A percentile compares a stretch with the other conserved stretches of the same genome.
phyloP scores from a whole-genome alignment of 2,113 vertebrate genomes.

The Platycercus adscitus region DNA sequence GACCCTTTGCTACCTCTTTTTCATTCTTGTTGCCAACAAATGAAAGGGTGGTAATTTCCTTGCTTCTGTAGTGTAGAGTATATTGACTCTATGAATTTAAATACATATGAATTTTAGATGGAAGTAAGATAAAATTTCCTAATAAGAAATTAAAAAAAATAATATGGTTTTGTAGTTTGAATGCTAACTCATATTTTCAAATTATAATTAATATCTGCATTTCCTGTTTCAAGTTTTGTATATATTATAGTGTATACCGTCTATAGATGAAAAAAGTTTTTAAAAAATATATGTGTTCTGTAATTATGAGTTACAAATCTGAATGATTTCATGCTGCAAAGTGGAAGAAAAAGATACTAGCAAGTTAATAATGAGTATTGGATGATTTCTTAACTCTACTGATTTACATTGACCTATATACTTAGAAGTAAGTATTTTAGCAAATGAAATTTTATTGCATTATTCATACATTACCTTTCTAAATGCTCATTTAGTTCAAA shows the following conservation, averaged over 20 bases:
- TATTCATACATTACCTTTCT: conserved; percentile 77
- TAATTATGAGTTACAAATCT: background rate
- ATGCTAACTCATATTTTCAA: background rate
- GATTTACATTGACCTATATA: background rate
- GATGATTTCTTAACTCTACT: background rate
- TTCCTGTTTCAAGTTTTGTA: background rate
- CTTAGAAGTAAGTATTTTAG: background rate
- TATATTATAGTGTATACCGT: background rate
- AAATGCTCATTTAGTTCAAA: conserved; percentile 83
- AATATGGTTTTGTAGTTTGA: background rate
- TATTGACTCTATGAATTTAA: background rate
- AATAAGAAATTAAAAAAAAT: background rate
- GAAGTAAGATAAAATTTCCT: background rate
- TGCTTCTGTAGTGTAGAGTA: background rate
- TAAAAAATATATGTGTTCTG: background rate
- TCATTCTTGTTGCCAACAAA: background rate
- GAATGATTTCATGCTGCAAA: background rate
- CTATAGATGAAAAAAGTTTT: background rate
- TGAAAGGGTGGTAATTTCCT: background rate
- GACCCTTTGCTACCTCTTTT: background rate
- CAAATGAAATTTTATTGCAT: background rate
- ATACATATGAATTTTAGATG: background rate
- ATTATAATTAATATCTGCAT: background rate
- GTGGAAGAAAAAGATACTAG: background rate
- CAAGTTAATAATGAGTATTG: background rate